These are phyloP conservation scores for Maconellicoccus hirsutus DNA, from an alignment of 1,140 invertebrate genomes.

Conservation along the genomic window DNA sequence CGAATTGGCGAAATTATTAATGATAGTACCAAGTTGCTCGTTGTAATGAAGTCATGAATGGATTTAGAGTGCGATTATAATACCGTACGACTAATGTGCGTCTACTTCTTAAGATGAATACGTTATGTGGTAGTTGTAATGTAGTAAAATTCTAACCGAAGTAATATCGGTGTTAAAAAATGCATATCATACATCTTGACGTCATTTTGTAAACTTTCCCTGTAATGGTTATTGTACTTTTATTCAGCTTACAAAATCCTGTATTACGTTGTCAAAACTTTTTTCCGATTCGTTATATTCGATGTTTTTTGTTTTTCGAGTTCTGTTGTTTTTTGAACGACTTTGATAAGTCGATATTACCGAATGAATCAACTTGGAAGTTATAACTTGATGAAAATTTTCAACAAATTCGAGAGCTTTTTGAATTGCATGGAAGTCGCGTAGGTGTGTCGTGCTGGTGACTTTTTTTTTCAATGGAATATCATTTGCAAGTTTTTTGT, in stretches of 20 bases:
- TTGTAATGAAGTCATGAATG: not conserved
- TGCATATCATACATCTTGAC: not conserved
- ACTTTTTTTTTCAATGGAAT: too few species aligned
- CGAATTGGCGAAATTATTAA: not conserved
- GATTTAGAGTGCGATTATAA: not conserved
- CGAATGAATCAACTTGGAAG: not conserved
- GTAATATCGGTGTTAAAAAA: too few species aligned
- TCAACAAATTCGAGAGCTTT: not conserved
- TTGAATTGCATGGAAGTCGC: too few species aligned
- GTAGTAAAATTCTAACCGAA: too few species aligned
- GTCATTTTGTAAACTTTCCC: not conserved
- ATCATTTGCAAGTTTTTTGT: too few species aligned
- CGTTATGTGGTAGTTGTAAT: too few species aligned
- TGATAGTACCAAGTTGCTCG: not conserved
- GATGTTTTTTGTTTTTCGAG: not conserved
- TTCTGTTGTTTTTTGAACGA: not conserved
- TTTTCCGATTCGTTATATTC: not conserved
- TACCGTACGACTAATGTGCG: too few species aligned
- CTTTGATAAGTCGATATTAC: not conserved
- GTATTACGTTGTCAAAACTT: not conserved
- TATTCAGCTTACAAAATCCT: not conserved
- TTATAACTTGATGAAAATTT: not conserved
- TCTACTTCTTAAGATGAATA: too few species aligned
- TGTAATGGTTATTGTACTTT: not conserved
- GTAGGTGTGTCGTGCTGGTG: too few species aligned